Base-by-base conservation (phyloP, 2,797 vertebrate species). In the Poecilia gillii region DNA sequence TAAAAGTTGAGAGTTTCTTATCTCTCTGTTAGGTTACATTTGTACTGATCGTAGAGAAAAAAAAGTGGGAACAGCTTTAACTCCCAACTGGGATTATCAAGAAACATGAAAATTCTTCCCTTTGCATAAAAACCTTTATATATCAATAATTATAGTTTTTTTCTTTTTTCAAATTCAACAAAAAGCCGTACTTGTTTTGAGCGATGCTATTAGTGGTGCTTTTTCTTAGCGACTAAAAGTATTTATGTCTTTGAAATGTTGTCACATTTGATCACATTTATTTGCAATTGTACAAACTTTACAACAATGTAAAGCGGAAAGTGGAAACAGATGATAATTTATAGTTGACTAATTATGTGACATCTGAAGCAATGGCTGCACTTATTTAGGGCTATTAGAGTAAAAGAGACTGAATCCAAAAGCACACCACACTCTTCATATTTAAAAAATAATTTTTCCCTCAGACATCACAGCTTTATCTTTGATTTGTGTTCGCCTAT, bases 1-100 rank as follows among this genome's bases (percentile, higher is more conserved):
- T 45, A 25, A 81, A 86, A 88, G 80, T 87, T 88, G 1, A 53
- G n/a, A 74, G 39, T 75, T 77, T 25, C 74, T 49, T 80, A 84
- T 62, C 39, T 25, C 45, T 33, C 28, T 18, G 12, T 23, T 9
- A 39, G 16, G 25, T 23, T 25, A 64, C n/a, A 33, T 47, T 47
- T 72, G 28, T 49, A 31, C 7, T 33, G 39, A 51, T 36, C 49
- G 8, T 43, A 23, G 28, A 20, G 14, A 33, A 49, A 72, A 41
- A 41, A 49, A 28, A 49, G 28, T 49, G 28, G 23, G 36, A 72
- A 75, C 8, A 59, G 5, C 45, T 83, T 83, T 45, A 25, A 6
- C 70, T 75, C 59, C 36, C 64, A 75, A 59, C 16, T 80, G 64
- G 39, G 23, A 47, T 86, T 55, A 33, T 33, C 28, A 31, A 18